Base-by-base conservation (phyloP, 2,113 vertebrate genomes). In the Psittacus erithacus region DNA sequence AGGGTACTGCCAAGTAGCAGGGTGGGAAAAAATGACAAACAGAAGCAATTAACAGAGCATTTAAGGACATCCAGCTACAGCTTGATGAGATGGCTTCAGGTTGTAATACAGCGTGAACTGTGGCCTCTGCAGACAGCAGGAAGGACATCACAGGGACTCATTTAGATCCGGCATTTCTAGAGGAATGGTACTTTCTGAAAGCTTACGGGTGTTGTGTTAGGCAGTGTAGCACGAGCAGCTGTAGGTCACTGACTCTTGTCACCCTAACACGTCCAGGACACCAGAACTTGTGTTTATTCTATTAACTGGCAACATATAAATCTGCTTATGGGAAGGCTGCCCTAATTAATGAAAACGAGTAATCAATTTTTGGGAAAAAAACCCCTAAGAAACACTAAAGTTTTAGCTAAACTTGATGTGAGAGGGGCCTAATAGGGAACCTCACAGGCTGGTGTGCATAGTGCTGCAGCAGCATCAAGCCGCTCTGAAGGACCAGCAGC, bases 331-430 rank as follows among this genome's bases (percentile, higher is more conserved):
- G 70, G 62, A 90, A 91, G 16, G 57, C 0, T 65, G 39, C 53
- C 60, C 25, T 46, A 50, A 52, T n/a, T 12, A 81, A 29, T 25
- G n/a, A 43, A 55, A 55, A 19, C 2, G 6, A 83, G 22, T 29
- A 65, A 80, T 28, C 47, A 46, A 86, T 19, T 38, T 49, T 35
- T 17, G 63, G 27, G 14, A 2, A 2, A 24, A 29, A 28, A 28
- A 41, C 0, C 0, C 0, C 0, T 5, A 76, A 85, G 62, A 68
- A 82, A 33, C 39, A 44, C 35, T n/a, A 4, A 75, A 59, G 2
- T 27, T 69, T 44, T 64, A 49, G 27, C 44, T 83, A 17, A 79
- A 73, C 33, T 47, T 71, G 68, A 81, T 41, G 67, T 27, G 65
- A 46, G 27, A n/a, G 50, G 11, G 73, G 39, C 41, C 46, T n/a